Conservation (phyloP, 1,140 invertebrate species). For the Aplysia californica region DNA sequence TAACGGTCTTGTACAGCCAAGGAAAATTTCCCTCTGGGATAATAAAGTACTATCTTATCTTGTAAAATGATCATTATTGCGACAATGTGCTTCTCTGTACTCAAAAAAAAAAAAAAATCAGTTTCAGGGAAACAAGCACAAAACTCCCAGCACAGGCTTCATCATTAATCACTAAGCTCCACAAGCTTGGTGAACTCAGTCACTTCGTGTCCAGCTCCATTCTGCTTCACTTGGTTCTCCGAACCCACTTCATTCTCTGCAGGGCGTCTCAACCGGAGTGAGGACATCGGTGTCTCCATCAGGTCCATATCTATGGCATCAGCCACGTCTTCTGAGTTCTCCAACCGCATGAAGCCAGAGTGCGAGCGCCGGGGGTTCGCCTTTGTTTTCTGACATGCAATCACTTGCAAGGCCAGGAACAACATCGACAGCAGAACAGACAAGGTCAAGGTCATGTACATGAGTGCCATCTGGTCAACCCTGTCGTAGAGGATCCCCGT, state of each 20-base stretch:
- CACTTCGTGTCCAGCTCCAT: neutral
- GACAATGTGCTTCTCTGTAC: too few species aligned
- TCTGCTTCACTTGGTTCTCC: neutral
- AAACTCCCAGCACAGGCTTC: too few species aligned
- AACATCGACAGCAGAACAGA: conserved; percentile 44
- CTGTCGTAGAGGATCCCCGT: conserved; percentile 62
- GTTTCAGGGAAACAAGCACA: too few species aligned
- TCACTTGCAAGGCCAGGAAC: conserved; percentile 56
- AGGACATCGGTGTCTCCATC: too few species aligned
- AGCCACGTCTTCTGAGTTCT: conserved; percentile 17
- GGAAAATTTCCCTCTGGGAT: too few species aligned
- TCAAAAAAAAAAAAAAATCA: too few species aligned
- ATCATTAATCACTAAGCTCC: conserved; percentile 30
- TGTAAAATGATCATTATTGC: too few species aligned
- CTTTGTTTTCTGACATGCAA: conserved; percentile 38
- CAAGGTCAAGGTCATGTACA: conserved; percentile 61
- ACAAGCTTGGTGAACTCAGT: conserved; percentile 26
- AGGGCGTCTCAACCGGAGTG: too few species aligned
- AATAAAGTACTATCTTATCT: too few species aligned
- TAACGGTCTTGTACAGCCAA: too few species aligned
- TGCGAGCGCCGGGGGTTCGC: conserved; percentile 5
- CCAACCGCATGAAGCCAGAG: conserved; percentile 28
- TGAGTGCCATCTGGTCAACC: conserved; percentile 57
- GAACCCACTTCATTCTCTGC: too few species aligned
- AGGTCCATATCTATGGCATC: conserved; percentile 9